A percentile compares a stretch with the other conserved stretches of the same genome.
These are phyloP conservation scores for Hirundichthys speculiger DNA, from an alignment of 2,113 vertebrate species.

Conservation along the genomic window DNA sequence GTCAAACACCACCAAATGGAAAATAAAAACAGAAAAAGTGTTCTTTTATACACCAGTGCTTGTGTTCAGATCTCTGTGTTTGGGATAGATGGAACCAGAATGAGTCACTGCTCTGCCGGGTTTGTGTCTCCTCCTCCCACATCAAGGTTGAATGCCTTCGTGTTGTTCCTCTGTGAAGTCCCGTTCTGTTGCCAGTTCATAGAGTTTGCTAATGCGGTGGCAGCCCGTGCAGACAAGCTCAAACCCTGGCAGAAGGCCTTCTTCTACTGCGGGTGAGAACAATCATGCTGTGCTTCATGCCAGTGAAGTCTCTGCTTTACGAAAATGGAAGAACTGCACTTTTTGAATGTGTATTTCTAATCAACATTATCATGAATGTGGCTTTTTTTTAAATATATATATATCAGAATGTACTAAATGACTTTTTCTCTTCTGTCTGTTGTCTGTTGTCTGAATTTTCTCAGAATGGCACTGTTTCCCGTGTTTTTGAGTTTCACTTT, in stretches of 20 bases:
- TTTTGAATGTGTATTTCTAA: conserved; percentile 11
- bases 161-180: conserved; percentile 93
- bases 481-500: conserved; percentile 88
- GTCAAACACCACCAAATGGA: too few relatives aligned
- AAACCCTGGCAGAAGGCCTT: conserved; percentile 93
- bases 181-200: conserved; percentile 98
- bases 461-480: conserved; percentile 92
- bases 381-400: not conserved
- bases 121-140: conserved; percentile 21
- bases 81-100: not conserved
- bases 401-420: conserved; percentile 3
- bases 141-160: conserved; percentile 88
- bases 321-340: too few relatives aligned
- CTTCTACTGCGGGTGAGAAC: conserved; percentile 94
- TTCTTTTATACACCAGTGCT: too few relatives aligned
- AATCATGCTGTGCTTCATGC: not conserved
- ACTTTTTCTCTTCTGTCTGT: not conserved
- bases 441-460: not conserved
- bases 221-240: conserved; percentile 84
- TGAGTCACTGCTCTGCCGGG: not conserved
- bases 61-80: not conserved
- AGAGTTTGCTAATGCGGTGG: conserved; percentile 90
- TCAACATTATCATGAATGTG: conserved; percentile 1
- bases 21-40: too few relatives aligned
- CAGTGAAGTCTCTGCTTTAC: not conserved